Evolutionary conservation across 2,113 vertebrate genomes (phyloP), one percentile per base, ranked within the genome.

Genomic region (Lota lota): DNA sequence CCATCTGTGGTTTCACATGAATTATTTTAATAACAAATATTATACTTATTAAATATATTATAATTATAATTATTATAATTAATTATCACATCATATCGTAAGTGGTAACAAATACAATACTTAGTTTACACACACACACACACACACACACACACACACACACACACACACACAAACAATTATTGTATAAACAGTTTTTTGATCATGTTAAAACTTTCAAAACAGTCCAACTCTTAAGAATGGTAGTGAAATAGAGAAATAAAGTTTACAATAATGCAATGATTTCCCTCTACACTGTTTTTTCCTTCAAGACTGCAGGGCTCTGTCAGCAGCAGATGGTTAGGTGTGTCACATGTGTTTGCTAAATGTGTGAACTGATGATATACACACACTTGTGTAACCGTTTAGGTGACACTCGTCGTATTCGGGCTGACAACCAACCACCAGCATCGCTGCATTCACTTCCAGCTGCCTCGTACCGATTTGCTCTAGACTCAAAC

Each of bases 401-500:
- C 83, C 40, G 83, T 93, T 93, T 92, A 91, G 89, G 88, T 92
- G 92, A 92, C 88, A 84, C 64, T 54, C 74, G 22, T 40, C 70
- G 61, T 61, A 50, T 62, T 68, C 76, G 73, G 78, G 28, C 28
- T 47, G 40, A 10, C 12, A 8, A 47, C 88, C 88, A 90, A 91
- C 88, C 87, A 77, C 61, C 61, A 14, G 64, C 72, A 56, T 59
- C 4, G 72, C 62, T 81, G 67, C 86, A 83, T 89, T 89, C 87
- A 89, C 22, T 7, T 51, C 40, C 80, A n/a, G 77, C 75, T 69
- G 68, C 75, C 21, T 67, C 65, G 51, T 73, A 85, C 69, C 81
- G 85, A 83, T 88, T 87, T 77, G 86, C 80, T 87, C 85, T 56
- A 66, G 1, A 28, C 61, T 33, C 47, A 28, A 2, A 4, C 78